These are phyloP conservation scores for Nylanderia fulva DNA, from an alignment of 1,140 invertebrate genomes.

Conservation along the genomic window DNA sequence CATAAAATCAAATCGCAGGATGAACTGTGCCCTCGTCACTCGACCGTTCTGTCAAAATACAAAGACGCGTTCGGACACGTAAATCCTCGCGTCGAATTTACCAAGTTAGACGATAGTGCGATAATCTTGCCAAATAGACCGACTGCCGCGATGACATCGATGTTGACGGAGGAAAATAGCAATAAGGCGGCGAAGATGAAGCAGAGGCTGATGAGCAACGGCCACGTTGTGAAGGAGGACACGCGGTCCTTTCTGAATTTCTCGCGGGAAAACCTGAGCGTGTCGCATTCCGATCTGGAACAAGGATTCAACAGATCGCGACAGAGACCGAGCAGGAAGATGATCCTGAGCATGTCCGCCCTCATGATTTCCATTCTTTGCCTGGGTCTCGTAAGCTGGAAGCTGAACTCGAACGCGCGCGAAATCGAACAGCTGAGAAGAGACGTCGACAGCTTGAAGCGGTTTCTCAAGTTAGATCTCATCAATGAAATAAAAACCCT, in stretches of 20 bases:
- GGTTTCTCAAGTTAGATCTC: slow-evolving; percentile 77
- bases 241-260: slow-evolving; percentile 79
- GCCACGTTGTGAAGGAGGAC: slow-evolving; percentile 73
- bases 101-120: background rate
- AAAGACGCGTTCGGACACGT: background rate
- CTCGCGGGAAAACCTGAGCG: slow-evolving; percentile 82
- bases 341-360: slow-evolving; percentile 72
- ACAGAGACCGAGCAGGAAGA: slow-evolving; percentile 69
- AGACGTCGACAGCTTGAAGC: slow-evolving; percentile 80
- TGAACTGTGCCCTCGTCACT: background rate
- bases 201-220: slow-evolving; percentile 62
- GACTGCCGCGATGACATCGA: slow-evolving; percentile 76
- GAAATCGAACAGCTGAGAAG: slow-evolving; percentile 79
- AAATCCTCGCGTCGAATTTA: background rate
- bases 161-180: slow-evolving; percentile 72
- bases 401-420: slow-evolving; percentile 74
- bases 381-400: slow-evolving; percentile 78
- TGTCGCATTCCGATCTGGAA: slow-evolving; percentile 80
- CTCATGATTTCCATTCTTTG: slow-evolving; percentile 75
- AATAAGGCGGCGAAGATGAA: slow-evolving; percentile 72
- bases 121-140: background rate
- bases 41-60: background rate
- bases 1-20: background rate
- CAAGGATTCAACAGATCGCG: slow-evolving; percentile 76
- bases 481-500: slow-evolving; percentile 81